Conservation (phyloP, 1,140 invertebrate species). For the Centruroides sculpturatus region DNA sequence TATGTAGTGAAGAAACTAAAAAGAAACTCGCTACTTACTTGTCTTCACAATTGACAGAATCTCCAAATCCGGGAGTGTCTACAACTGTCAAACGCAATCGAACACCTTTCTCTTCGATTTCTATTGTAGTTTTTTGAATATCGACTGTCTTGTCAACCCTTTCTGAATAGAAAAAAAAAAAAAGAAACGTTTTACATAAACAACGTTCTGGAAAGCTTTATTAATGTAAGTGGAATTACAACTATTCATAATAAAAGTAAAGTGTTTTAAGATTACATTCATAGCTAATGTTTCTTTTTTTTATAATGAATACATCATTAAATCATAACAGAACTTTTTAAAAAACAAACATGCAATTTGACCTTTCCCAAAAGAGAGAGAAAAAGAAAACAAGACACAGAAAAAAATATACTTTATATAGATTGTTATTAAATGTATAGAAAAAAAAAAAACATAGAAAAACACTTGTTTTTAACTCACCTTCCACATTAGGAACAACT, state of each 20-base stretch:
- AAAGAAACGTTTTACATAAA: conserved; percentile 13
- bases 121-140: conserved; percentile 84
- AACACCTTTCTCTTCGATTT: conserved; percentile 85
- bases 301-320: background rate
- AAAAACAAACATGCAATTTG: background rate
- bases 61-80: conserved; percentile 93
- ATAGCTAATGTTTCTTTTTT: background rate
- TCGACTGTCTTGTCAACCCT: conserved; percentile 62
- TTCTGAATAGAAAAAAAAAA: background rate
- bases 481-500: conserved; percentile 56
- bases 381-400: background rate
- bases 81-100: conserved; percentile 79
- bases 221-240: no score
- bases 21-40: conserved; percentile 40
- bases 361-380: background rate
- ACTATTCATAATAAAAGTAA: no score
- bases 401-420: no score
- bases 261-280: no score
- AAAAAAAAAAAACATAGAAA: no score
- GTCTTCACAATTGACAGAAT: conserved; percentile 86
- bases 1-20: background rate
- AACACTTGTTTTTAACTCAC: conserved; percentile 51
- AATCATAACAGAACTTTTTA: background rate
- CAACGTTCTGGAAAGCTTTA: background rate
- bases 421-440: no score